Evolutionary conservation across 2,797 vertebrate species (phyloP).

Genomic region (Triplophysa bombifrons): DNA sequence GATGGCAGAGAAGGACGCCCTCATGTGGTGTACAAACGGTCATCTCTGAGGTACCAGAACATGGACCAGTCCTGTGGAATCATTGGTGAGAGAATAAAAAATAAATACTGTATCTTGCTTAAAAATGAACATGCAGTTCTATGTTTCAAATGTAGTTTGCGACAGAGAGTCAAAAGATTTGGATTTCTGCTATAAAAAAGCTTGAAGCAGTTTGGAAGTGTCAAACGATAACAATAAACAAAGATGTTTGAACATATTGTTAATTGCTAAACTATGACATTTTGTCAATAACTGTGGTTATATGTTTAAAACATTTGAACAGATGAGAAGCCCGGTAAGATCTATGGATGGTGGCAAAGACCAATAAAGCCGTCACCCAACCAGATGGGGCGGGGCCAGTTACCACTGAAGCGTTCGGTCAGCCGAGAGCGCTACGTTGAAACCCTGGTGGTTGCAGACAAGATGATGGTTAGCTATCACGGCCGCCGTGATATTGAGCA

Average conservation of each 20-base stretch:
- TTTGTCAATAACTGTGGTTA: background rate
- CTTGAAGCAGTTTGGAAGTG: too few species aligned
- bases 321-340: conserved; percentile 95
- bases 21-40: conserved; percentile 97
- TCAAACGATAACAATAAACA: background rate
- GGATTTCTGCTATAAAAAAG: too few species aligned
- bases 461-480: conserved; percentile 99
- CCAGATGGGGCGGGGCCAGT: conserved; percentile 87
- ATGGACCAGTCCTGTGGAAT: conserved; percentile 96
- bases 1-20: conserved; percentile 85
- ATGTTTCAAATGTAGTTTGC: too few species aligned
- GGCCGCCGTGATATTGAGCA: conserved; percentile 97
- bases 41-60: conserved; percentile 92
- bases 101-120: background rate
- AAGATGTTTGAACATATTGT: background rate
- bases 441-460: conserved; percentile 97
- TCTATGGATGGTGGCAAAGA: conserved; percentile 89
- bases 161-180: too few species aligned
- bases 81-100: conserved; percentile 80
- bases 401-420: conserved; percentile 94
- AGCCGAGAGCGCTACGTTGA: conserved; percentile 95
- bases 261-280: background rate
- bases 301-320: conserved; percentile 43
- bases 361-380: conserved; percentile 86
- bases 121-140: background rate